Conservation (phyloP, 2,113 vertebrate genomes). For the Mionectes macconnelli region DNA sequence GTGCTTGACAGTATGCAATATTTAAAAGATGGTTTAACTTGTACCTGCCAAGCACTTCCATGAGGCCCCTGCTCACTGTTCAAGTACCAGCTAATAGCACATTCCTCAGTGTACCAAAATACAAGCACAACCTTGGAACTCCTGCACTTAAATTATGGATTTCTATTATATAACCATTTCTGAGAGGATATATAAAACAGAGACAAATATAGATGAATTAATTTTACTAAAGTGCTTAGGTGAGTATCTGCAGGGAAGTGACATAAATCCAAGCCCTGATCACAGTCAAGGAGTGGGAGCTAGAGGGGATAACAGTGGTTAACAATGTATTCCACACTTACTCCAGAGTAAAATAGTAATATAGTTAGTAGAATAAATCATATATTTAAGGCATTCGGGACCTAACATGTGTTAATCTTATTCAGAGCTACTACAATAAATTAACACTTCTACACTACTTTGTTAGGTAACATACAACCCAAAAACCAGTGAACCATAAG, state of each 20-base stretch:
- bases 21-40: not conserved
- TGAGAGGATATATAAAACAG: not conserved
- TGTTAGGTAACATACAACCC: not conserved
- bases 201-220: constrained; percentile 2
- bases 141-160: not conserved
- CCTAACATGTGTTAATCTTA: not conserved
- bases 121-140: not conserved
- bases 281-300: not conserved
- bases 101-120: not conserved
- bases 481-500: not conserved
- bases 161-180: not conserved
- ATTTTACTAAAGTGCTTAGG: not conserved
- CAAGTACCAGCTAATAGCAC: not conserved
- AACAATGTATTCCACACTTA: not conserved
- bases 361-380: not conserved
- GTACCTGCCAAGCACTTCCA: not conserved
- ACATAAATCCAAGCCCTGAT: not conserved
- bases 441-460: not conserved
- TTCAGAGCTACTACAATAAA: not conserved
- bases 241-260: not conserved
- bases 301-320: not conserved
- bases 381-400: not conserved
- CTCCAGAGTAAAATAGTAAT: not conserved
- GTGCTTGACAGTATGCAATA: not conserved
- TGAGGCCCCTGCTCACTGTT: not conserved